A percentile compares a stretch with the other conserved stretches of the same genome.
phyloP scores from a whole-genome alignment of 2,113 vertebrate genomes.

The human region DNA sequence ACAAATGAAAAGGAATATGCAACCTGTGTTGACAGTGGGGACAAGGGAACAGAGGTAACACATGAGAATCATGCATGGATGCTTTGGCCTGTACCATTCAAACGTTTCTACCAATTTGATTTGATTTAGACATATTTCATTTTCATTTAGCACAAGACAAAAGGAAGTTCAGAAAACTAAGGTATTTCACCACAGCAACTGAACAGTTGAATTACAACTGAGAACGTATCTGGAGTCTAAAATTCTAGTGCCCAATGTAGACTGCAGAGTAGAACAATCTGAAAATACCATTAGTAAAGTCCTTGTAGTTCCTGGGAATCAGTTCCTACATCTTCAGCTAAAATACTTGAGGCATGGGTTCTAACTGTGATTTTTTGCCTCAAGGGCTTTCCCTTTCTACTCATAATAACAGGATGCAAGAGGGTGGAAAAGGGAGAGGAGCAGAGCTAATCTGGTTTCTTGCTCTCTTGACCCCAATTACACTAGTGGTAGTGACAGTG shows the following conservation, averaged over 20 bases:
- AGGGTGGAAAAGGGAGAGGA: background rate
- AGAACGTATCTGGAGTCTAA: background rate
- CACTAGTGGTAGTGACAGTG: background rate
- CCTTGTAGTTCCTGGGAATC: background rate
- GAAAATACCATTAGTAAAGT: background rate
- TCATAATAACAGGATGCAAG: background rate
- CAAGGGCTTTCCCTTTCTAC: background rate
- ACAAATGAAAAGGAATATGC: background rate
- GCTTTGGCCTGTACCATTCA: conserved; percentile 8
- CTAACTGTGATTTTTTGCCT: background rate
- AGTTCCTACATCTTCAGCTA: background rate
- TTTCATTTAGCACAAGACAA: conserved; percentile 42
- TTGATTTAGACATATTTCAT: background rate
- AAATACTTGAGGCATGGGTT: background rate
- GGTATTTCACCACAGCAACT: background rate
- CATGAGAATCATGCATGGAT: background rate
- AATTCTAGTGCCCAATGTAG: background rate
- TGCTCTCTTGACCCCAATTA: background rate
- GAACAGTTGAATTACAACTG: background rate
- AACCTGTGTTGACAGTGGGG: background rate
- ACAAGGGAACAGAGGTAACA: background rate
- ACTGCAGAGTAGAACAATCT: background rate
- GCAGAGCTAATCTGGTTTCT: background rate
- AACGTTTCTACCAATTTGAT: background rate
- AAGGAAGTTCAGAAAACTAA: conserved; percentile 11